Evolutionary conservation across 2,797 vertebrate genomes (phyloP).

Genomic region (Enteromius viviparus): DNA sequence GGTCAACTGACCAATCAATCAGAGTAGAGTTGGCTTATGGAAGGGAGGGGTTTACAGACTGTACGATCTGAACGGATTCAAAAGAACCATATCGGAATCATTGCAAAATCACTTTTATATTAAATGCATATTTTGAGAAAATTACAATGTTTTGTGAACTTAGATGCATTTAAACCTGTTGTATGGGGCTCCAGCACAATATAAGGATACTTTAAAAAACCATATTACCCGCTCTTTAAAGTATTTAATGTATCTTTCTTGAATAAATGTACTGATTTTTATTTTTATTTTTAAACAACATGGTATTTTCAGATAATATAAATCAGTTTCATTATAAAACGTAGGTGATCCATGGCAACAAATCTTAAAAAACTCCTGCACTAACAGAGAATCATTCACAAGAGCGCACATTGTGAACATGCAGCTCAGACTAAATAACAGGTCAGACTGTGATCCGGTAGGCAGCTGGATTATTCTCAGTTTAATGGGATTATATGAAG

Average conservation of each 20-base stretch:
- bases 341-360: background rate
- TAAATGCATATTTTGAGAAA: no score
- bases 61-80: no score
- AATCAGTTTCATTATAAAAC: background rate
- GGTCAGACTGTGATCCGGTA: conserved; percentile 9
- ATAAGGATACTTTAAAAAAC: no score
- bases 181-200: no score
- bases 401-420: conserved; percentile 25
- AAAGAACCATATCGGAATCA: no score
- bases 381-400: background rate
- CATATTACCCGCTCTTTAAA: background rate
- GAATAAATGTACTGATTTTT: background rate
- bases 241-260: background rate
- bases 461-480: conserved; percentile 35
- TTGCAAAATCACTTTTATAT: no score
- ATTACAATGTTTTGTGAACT: no score
- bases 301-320: background rate
- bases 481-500: conserved; percentile 47
- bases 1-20: no score
- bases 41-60: no score
- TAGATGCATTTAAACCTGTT: no score
- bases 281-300: background rate
- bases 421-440: conserved; percentile 18
- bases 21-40: no score
- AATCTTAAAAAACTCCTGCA: background rate